A percentile compares a stretch with the other conserved stretches of the same genome.
phyloP scores from a whole-genome alignment of 2,797 vertebrate species.

The Diglossa cyanea region DNA sequence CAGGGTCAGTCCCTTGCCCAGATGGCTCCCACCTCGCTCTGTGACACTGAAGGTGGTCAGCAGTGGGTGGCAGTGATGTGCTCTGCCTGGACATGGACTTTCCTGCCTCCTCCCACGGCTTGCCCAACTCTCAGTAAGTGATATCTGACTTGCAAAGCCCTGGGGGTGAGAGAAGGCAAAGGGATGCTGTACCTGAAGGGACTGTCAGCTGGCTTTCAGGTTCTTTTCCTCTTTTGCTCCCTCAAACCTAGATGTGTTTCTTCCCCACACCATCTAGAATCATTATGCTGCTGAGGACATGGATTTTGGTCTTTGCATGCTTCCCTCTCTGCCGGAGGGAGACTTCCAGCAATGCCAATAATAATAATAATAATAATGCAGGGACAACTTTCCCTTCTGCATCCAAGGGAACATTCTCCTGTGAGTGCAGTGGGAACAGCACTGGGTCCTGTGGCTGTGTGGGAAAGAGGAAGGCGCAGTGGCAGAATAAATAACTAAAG shows the following conservation, averaged over 20 bases:
- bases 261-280: neutral
- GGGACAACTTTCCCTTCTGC: neutral
- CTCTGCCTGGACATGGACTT: neutral
- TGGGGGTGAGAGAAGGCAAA: fast-evolving
- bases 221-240: neutral
- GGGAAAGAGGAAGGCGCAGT: constrained; percentile 42
- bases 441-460: neutral
- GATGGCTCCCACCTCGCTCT: fast-evolving
- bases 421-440: neutral
- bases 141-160: neutral
- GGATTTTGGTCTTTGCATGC: neutral
- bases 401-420: neutral
- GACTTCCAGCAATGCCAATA: constrained; percentile 1
- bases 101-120: neutral
- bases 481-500: constrained; percentile 48
- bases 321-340: neutral
- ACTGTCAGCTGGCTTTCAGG: neutral
- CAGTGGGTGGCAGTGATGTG: neutral
- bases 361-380: neutral
- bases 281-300: fast-evolving
- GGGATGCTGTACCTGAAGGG: neutral
- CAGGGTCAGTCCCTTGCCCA: neutral
- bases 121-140: neutral
- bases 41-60: neutral
- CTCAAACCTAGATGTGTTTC: neutral